Base-by-base conservation (phyloP, 2,797 vertebrate species). In the Mionectes olivaceus region DNA sequence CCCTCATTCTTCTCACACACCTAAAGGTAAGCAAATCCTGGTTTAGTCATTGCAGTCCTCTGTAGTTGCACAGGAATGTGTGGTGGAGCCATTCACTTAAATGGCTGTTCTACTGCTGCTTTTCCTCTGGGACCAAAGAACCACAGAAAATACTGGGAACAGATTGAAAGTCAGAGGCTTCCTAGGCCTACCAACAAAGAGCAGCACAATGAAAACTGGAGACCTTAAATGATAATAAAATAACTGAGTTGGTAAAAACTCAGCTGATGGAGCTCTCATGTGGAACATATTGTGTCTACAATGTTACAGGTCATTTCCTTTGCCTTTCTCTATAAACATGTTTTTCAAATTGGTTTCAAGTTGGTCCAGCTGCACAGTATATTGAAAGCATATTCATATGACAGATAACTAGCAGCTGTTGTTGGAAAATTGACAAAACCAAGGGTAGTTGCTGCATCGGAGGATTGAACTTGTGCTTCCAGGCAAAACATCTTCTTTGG, bases 331-430 rank as follows among this genome's bases (percentile, higher is more conserved):
- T 71, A 86, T 59, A 94, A 96, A 89, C 71, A 90, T 75, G 65
- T 87, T 97, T 97, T 97, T 84, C 77, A 95, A 74, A 93, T 79
- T 95, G 94, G 57, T 91, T 96, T 97, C 90, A 94, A 96, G 84
- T 96, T 96, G 78, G 84, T 90, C 83, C 95, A 97, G 94, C 94
- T 97, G 90, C 71, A 37, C 76, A 91, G 67, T 81, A 27, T 87
- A 92, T 83, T 39, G 76, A 92, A 97, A 96, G 70, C 87, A 65
- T 63, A 79, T 95, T 88, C 90, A 88, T 83, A 92, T 87, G 83
- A 95, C 75, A 92, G 91, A 97, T 74, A 95, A 92, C 80, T 89
- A 95, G 86, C 96, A 97, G 96, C 95, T 97, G 95, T 75, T 95
- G 82, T 50, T 91, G 95, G 89, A 95, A 96, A 95, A 85, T 15